A percentile compares a stretch with the other conserved stretches of the same genome.
phyloP scores from a whole-genome alignment of 2,113 vertebrate genomes.

The Nibea albiflora region DNA sequence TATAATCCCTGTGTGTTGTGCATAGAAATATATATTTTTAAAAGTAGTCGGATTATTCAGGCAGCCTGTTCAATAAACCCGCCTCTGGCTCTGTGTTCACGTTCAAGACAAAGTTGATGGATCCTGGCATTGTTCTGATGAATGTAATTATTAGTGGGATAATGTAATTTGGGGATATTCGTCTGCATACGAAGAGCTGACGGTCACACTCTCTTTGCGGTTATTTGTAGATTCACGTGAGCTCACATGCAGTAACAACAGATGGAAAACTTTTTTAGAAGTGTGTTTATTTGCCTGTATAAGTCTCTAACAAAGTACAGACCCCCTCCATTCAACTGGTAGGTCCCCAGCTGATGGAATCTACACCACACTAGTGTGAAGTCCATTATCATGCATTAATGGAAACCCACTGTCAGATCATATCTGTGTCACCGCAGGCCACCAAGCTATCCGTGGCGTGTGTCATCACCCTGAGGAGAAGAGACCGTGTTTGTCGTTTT shows the following conservation, averaged over 20 bases:
- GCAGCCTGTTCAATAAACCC: conserved; percentile 19
- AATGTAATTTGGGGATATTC: conserved; percentile 17
- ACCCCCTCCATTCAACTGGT: conserved; percentile 26
- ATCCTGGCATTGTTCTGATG: conserved; percentile 2
- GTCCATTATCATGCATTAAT: conserved; percentile 76
- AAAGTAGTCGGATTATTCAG: conserved; percentile 47
- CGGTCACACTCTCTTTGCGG: background rate
- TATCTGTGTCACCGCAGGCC: conserved; percentile 67
- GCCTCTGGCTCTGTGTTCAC: conserved; percentile 8
- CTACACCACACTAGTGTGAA: conserved; percentile 49
- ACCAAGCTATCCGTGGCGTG: conserved; percentile 48
- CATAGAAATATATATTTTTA: conserved; percentile 15
- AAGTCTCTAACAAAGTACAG: conserved; percentile 5
- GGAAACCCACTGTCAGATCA: conserved; percentile 69
- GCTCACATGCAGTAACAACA: conserved; percentile 26
- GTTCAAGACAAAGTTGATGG: conserved; percentile 5
- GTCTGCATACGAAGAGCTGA: background rate
- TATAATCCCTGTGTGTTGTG: conserved; percentile 67
- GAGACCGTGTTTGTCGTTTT: conserved; percentile 42
- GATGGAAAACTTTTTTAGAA: conserved; percentile 6
- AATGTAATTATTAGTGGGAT: conserved; percentile 6
- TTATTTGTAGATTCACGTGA: conserved; percentile 1
- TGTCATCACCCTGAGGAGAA: conserved; percentile 59
- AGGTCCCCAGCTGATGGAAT: conserved; percentile 47
- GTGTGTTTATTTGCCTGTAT: background rate